A percentile compares a stretch with the other conserved stretches of the same genome.
Conservation (phyloP, 1,140 invertebrate genomes). For the Leptopilina clavipes region DNA sequence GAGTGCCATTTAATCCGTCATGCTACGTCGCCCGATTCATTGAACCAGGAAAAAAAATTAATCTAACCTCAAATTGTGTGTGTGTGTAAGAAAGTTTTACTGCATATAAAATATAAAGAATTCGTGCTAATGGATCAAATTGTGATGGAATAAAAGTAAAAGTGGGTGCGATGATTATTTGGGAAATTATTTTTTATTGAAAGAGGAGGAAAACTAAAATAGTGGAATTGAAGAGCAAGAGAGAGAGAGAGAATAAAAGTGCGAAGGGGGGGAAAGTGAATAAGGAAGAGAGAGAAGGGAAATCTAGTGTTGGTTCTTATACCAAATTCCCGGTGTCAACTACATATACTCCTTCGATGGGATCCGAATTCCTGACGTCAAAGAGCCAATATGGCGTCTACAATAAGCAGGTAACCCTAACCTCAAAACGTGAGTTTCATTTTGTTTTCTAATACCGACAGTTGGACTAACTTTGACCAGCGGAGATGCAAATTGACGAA, state of each 20-base stretch:
- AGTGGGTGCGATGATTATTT: no score
- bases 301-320: conserved; percentile 24
- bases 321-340: conserved; percentile 34
- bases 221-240: no score
- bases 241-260: not conserved
- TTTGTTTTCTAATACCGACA: conserved; percentile 34
- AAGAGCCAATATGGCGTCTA: conserved; percentile 31
- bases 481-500: conserved; percentile 32
- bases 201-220: no score
- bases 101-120: no score
- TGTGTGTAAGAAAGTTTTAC: no score
- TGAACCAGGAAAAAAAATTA: no score
- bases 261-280: not conserved
- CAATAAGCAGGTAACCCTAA: conserved; percentile 32
- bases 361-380: conserved; percentile 33
- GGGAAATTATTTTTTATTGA: no score
- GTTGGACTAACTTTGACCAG: conserved; percentile 23
- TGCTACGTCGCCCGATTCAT: no score
- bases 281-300: not conserved
- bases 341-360: not conserved
- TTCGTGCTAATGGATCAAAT: no score
- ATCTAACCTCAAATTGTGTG: no score
- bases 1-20: not conserved
- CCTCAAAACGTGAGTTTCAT: conserved; percentile 33
- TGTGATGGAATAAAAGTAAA: no score